Conservation (phyloP, 2,113 vertebrate species). For the Carettochelys insculpta region DNA sequence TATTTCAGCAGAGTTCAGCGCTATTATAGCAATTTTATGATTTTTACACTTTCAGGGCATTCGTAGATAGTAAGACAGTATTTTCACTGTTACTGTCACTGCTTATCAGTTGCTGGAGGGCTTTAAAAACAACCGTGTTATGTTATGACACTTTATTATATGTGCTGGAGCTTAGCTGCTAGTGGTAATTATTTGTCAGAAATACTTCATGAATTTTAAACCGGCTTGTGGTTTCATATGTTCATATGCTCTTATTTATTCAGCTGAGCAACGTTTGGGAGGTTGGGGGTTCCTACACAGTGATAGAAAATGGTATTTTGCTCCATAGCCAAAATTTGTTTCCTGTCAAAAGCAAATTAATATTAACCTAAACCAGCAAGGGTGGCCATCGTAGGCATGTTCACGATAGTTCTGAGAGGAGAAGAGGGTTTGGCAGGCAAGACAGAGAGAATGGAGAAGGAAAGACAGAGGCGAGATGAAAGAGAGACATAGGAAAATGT, state of each 20-base stretch:
- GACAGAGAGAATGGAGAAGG: background rate
- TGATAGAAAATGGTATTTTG: background rate
- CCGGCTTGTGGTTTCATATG: background rate
- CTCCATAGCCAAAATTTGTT: background rate
- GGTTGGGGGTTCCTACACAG: background rate
- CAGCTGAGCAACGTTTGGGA: background rate
- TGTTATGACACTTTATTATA: background rate
- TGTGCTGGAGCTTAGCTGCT: background rate
- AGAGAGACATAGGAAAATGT: background rate
- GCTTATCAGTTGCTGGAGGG: conserved; percentile 8
- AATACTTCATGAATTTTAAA: conserved; percentile 1
- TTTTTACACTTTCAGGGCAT: background rate
- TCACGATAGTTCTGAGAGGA: background rate
- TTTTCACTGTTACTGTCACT: background rate
- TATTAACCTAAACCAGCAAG: background rate
- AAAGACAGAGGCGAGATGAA: background rate
- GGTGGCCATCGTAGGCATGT: background rate
- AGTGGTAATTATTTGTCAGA: background rate
- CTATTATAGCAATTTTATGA: background rate
- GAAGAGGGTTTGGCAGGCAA: background rate
- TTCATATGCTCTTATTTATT: background rate
- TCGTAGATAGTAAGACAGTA: background rate
- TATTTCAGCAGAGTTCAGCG: background rate
- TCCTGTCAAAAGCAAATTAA: background rate
- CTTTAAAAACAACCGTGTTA: background rate